These are phyloP conservation scores for Drosophila kokeensis DNA, from an alignment of 2,888 invertebrate species.

Conservation along the genomic window DNA sequence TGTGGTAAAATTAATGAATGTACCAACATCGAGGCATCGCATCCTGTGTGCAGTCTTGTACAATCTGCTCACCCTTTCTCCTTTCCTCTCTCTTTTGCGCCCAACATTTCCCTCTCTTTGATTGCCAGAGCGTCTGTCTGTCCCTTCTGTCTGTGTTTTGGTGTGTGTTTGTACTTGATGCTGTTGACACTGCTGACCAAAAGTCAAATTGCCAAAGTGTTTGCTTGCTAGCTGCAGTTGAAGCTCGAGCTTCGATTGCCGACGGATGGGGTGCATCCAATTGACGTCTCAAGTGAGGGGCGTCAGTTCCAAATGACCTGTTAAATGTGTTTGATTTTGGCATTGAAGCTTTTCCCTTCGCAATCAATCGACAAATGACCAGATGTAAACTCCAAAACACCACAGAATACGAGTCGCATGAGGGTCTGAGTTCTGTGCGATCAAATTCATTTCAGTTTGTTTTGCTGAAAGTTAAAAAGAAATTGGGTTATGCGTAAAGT, in stretches of 20 bases:
- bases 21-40: conserved; percentile 35
- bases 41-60: conserved; percentile 26
- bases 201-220: conserved; percentile 80
- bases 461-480: neutral
- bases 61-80: conserved; percentile 14
- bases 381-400: neutral
- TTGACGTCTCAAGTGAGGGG: conserved; percentile 45
- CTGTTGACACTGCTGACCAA: conserved; percentile 79
- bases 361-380: conserved; percentile 5
- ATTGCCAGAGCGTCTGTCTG: conserved; percentile 5
- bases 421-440: neutral
- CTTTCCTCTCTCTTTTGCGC: neutral
- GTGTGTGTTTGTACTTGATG: conserved; percentile 46
- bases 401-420: neutral
- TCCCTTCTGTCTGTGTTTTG: conserved; percentile 5
- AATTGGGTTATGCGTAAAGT: neutral
- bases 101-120: neutral
- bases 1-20: conserved; percentile 78
- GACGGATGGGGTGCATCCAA: conserved; percentile 39
- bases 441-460: neutral
- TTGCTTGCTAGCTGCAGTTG: conserved; percentile 63
- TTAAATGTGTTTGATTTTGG: conserved; percentile 73
- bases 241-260: conserved; percentile 40
- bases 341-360: conserved; percentile 10
- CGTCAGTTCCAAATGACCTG: conserved; percentile 58